phyloP scores from a whole-genome alignment of 2,888 invertebrate genomes.

The Yponomeuta evonymella region DNA sequence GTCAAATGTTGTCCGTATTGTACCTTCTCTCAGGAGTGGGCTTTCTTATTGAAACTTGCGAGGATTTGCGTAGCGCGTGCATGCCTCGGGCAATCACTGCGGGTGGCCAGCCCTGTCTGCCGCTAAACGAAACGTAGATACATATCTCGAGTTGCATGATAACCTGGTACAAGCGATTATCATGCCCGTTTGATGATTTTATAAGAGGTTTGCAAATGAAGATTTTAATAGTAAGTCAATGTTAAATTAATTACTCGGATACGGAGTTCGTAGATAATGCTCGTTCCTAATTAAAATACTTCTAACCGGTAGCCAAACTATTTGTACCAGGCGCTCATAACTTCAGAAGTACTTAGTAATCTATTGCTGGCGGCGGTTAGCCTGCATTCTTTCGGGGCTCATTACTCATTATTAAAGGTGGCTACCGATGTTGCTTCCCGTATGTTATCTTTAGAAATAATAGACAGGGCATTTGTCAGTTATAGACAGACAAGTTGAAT shows the following conservation, averaged over 20 bases:
- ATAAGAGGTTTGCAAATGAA: not conserved
- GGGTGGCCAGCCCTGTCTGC: constrained; percentile 44
- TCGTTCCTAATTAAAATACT: not conserved
- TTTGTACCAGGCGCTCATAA: constrained; percentile 6
- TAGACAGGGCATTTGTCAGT: constrained; percentile 27
- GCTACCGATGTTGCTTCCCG: constrained; percentile 51
- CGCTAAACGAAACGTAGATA: constrained; percentile 14
- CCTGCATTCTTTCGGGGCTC: constrained; percentile 51
- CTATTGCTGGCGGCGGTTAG: constrained; percentile 20
- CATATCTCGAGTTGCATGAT: constrained; percentile 12
- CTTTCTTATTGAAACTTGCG: constrained; percentile 15
- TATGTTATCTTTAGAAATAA: constrained; percentile 28
- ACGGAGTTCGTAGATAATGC: too few species aligned
- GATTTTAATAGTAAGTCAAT: not conserved
- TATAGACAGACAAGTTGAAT: not conserved
- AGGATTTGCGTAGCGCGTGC: constrained; percentile 52
- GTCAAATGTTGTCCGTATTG: too few species aligned
- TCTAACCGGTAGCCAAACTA: constrained; percentile 12
- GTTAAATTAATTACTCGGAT: not conserved
- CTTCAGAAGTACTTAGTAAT: constrained; percentile 11
- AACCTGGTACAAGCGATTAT: constrained; percentile 12
- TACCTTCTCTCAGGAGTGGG: too few species aligned
- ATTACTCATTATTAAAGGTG: constrained; percentile 67
- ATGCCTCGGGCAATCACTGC: constrained; percentile 52
- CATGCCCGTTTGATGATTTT: not conserved